Evolutionary conservation across 2,888 invertebrate genomes (phyloP), one percentile per base, ranked within the genome.

Genomic region (Scaptomyza reducta): DNA sequence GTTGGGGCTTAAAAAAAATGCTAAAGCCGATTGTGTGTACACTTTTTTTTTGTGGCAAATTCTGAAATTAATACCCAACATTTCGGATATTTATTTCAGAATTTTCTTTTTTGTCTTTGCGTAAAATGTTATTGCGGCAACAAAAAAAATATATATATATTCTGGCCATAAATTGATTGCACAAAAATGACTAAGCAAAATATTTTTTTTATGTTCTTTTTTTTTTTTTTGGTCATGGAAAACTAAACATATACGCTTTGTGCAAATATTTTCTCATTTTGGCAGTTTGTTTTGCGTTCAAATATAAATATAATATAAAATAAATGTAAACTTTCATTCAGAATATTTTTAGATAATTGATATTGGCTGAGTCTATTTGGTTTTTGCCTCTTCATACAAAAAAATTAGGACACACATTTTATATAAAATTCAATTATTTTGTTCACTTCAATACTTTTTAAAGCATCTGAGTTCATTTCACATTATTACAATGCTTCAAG

Each of bases 1-100:
- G 16, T 53, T 41, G 13, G 6, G 51, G 35, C 50, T 50, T 38
- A 50, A 10, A 25, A 16, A 25, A 16, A 10, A 40, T 14, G 38
- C 13, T 6, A 25, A 50, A 50, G 33, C 22, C 14, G 22, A 35
- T 35, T 42, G 6, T 13, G 3, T 13, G 13, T 22, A 4, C 4
- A 10, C 22, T 42, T 22, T 16, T 22, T 22, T 29, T 22, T 22
- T 22, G 14, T 11, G 11, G 14, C n/a, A n/a, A 18, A 33, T 49
- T n/a, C 10, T 1, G 11, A 33, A 33, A 49, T 33, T 13, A 10
- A 33, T 11, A 33, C 33, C 10, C 1, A 10, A n/a, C 33, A n/a
- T 6, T 3, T 22, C 6, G 1, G 10, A 18, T 18, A 33, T 45
- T 45, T 14, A 14, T 45, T 11, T 10, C 14, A 11, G 11, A 14